phyloP scores from a whole-genome alignment of 2,113 vertebrate species.

The Anarrhichthys ocellatus region DNA sequence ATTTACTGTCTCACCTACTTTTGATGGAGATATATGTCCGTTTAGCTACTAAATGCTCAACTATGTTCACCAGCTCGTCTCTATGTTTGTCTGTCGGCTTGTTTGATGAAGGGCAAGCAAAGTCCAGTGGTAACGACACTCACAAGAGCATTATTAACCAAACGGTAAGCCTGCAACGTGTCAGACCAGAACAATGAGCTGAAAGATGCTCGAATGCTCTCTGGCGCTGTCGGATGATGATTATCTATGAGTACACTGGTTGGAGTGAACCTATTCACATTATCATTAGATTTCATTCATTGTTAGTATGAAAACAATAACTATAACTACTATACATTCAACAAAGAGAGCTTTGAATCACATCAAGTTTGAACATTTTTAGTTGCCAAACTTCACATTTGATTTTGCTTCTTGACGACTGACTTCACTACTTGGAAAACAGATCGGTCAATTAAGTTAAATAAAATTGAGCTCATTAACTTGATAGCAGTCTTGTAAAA shows the following conservation, averaged over 20 bases:
- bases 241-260: not conserved
- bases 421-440: not conserved
- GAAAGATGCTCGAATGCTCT: not conserved
- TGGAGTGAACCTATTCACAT: not conserved
- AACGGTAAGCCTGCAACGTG: not conserved
- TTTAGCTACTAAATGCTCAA: not conserved
- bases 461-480: constrained; percentile 21
- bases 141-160: not conserved
- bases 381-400: not conserved
- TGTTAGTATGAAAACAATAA: not conserved
- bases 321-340: not conserved
- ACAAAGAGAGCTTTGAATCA: not conserved
- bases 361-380: not conserved
- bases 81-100: not conserved
- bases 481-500: constrained; percentile 31
- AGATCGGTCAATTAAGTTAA: not conserved
- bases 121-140: not conserved
- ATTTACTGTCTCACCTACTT: not conserved
- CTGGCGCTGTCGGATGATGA: not conserved
- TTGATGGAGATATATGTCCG: not conserved
- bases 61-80: not conserved
- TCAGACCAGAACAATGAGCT: not conserved
- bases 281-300: not conserved
- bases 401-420: not conserved
- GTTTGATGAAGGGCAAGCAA: not conserved